Conservation (phyloP, 2,113 vertebrate genomes). For the Bubalus kerabau region DNA sequence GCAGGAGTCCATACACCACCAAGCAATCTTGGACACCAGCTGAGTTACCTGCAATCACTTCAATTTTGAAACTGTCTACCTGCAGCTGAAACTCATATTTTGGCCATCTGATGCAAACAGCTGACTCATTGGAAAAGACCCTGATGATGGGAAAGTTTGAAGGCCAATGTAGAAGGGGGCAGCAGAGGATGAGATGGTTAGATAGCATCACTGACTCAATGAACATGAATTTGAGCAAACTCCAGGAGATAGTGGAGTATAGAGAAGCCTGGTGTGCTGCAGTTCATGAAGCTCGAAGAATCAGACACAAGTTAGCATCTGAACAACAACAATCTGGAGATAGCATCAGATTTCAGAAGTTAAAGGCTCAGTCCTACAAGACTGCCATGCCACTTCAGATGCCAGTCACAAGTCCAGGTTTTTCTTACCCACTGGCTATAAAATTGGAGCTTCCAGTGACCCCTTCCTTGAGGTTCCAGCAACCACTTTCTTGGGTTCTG, state of each 20-base stretch:
- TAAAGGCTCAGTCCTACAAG: not conserved
- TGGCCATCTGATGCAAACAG: not conserved
- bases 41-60: not conserved
- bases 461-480: not conserved
- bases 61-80: not conserved
- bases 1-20: not conserved
- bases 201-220: not conserved
- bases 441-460: not conserved
- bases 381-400: not conserved
- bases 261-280: not conserved
- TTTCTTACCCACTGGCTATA: not conserved
- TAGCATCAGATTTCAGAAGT: not conserved
- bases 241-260: not conserved
- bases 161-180: not conserved
- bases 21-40: not conserved
- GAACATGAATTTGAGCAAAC: not conserved
- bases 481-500: not conserved
- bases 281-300: not conserved
- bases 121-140: not conserved
- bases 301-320: not conserved
- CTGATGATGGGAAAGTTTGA: not conserved
- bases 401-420: not conserved
- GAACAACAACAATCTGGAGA: not conserved
- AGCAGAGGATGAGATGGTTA: not conserved
- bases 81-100: not conserved